Percentiles rank a stretch among this genome's conserved stretches.
Conservation (phyloP, 2,113 vertebrate genomes). For the Neomonachus schauinslandi region DNA sequence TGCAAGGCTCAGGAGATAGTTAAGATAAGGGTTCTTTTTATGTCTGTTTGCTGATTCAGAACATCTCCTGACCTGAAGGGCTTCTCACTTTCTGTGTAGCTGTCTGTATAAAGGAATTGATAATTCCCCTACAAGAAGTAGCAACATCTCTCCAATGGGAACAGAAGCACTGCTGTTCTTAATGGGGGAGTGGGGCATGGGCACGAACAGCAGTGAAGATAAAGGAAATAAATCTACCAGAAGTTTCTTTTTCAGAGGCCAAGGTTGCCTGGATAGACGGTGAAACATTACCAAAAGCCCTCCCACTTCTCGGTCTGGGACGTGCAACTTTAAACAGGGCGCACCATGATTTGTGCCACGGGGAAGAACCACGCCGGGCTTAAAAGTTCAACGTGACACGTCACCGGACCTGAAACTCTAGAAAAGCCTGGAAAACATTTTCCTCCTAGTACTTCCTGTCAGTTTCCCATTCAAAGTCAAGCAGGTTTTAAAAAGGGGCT, state of each 20-base stretch:
- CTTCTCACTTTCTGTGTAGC: neutral
- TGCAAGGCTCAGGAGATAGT: conserved; percentile 16
- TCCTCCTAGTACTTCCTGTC: neutral
- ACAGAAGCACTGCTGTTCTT: neutral
- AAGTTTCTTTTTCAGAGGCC: conserved; percentile 43
- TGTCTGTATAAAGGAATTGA: conserved; percentile 45
- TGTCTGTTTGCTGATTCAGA: conserved; percentile 46
- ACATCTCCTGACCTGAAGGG: neutral
- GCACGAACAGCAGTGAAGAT: neutral
- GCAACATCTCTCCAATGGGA: neutral
- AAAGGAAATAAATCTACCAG: neutral
- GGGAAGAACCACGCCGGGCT: neutral
- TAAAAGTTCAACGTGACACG: neutral
- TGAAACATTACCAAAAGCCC: neutral
- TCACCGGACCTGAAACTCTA: neutral
- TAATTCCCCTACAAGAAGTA: conserved; percentile 26
- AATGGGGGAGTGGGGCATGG: neutral
- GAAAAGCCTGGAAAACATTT: neutral
- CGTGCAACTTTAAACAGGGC: neutral
- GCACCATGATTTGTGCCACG: neutral
- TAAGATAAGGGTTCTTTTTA: conserved; percentile 50
- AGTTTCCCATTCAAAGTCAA: conserved; percentile 27
- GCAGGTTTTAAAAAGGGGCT: neutral
- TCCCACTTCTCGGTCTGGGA: neutral
- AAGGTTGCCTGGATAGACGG: neutral